Conservation (phyloP, 2,888 invertebrate species). For the Neoscelio sp. region DNA sequence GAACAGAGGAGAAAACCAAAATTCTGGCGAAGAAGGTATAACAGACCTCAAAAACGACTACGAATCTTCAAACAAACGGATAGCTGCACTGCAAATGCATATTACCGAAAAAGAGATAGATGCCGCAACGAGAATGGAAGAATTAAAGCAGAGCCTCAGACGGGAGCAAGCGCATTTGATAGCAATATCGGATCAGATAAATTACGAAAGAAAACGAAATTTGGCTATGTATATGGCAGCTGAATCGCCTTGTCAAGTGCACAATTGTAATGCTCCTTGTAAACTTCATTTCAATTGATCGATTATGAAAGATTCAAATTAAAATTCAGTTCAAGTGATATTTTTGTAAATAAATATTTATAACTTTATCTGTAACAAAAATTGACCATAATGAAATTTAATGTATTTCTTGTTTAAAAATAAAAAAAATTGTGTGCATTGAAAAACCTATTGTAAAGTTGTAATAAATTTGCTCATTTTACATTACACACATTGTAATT, state of each 20-base stretch:
- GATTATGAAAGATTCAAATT: not conserved
- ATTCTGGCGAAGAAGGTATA: not conserved
- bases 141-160: conserved; percentile 73
- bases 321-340: too few species aligned
- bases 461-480: too few species aligned
- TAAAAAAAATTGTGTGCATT: too few species aligned
- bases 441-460: too few species aligned
- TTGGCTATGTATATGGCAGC: conserved; percentile 60
- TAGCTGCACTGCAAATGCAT: conserved; percentile 77
- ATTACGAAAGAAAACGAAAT: conserved; percentile 76
- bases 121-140: conserved; percentile 72
- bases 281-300: not conserved
- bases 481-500: too few species aligned
- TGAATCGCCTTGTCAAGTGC: not conserved
- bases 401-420: too few species aligned
- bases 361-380: too few species aligned
- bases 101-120: conserved; percentile 77
- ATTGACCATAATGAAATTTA: too few species aligned
- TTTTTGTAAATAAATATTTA: too few species aligned
- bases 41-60: conserved; percentile 5
- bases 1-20: not conserved
- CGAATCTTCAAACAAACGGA: conserved; percentile 74
- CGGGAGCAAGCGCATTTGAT: too few species aligned
- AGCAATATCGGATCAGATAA: too few species aligned
- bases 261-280: conserved; percentile 10